Percentiles rank a stretch among this genome's conserved stretches.
Evolutionary conservation across 2,113 vertebrate genomes (phyloP).

Genomic region (Mesembrinibis cayennensis): DNA sequence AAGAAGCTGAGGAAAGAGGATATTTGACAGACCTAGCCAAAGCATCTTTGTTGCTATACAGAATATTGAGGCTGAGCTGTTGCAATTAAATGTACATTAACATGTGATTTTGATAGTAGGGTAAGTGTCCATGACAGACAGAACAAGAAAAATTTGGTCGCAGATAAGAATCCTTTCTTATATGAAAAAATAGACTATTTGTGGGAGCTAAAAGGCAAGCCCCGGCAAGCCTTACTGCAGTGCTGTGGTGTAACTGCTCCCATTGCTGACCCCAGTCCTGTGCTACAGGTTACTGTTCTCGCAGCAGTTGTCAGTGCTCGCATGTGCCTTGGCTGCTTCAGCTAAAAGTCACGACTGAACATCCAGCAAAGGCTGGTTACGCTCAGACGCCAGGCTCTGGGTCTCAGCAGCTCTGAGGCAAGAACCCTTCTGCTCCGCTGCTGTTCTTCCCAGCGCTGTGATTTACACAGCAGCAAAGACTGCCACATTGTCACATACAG

Average conservation of each 20-base stretch:
- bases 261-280: neutral
- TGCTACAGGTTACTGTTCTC: neutral
- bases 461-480: neutral
- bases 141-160: neutral
- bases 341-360: neutral
- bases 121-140: neutral
- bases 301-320: neutral
- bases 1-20: neutral
- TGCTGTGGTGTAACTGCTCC: neutral
- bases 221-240: neutral
- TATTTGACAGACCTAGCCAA: neutral
- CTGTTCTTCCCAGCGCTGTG: neutral
- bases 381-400: neutral
- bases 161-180: neutral
- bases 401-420: neutral
- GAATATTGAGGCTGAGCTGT: neutral
- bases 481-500: neutral
- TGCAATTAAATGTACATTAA: neutral
- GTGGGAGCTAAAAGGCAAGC: neutral
- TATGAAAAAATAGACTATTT: neutral
- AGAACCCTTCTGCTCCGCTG: neutral
- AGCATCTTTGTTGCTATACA: neutral
- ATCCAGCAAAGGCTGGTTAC: neutral
- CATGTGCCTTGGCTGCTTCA: neutral
- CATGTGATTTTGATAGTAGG: neutral